phyloP scores from a whole-genome alignment of 92 coral and sea anemone genomes.

The Zoanthus sociatus region DNA sequence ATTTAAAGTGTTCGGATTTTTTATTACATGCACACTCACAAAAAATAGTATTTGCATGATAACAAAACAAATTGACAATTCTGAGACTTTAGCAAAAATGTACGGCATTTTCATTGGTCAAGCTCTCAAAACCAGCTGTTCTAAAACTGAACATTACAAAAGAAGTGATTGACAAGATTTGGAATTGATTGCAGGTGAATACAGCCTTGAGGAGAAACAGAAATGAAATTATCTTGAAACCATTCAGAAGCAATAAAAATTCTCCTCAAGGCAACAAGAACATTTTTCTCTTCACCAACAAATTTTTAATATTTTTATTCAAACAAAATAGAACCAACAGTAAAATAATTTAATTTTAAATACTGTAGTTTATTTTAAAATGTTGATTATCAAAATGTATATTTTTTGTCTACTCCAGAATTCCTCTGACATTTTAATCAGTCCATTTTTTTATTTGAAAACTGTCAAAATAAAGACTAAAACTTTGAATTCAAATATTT shows the following conservation, averaged over 20 bases:
- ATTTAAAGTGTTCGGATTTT: neutral
- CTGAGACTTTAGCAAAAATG: neutral
- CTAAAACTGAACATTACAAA: constrained; percentile 19
- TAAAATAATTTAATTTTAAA: no score
- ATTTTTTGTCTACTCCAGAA: no score
- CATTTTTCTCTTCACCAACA: neutral
- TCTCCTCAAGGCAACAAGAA: neutral
- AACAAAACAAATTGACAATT: constrained; percentile 49
- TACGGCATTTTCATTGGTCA: constrained; percentile 11
- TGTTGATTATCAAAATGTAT: no score
- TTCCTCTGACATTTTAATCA: no score
- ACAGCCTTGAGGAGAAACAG: neutral
- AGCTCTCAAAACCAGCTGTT: constrained; percentile 36
- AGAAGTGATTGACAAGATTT: constrained; percentile 32
- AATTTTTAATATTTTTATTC: no score
- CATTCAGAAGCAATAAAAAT: neutral
- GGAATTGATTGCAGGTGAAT: constrained; percentile 14
- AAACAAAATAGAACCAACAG: no score
- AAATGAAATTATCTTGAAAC: neutral
- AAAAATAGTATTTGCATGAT: constrained; percentile 38
- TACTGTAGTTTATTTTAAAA: no score
- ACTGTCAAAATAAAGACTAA: no score
- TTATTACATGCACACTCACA: constrained; percentile 20
- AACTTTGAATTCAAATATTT: no score
- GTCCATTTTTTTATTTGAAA: no score